These are phyloP conservation scores for Lycorma delicatula DNA, from an alignment of 1,140 invertebrate genomes.

Conservation along the genomic window DNA sequence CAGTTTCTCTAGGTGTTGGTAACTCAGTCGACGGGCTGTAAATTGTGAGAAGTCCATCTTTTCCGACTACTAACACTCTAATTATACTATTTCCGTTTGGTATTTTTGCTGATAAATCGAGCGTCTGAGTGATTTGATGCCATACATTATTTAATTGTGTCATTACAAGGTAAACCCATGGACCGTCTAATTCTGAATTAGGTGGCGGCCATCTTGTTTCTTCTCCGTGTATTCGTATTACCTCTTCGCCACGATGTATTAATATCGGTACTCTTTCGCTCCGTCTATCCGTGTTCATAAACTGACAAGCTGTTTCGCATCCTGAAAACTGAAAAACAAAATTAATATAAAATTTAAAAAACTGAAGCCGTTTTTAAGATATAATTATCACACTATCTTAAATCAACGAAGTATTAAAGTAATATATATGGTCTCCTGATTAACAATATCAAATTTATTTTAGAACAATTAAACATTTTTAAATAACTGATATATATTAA, in stretches of 20 bases:
- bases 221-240: background rate
- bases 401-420: too few species aligned
- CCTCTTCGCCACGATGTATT: background rate
- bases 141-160: background rate
- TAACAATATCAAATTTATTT: too few species aligned
- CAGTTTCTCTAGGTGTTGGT: background rate
- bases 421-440: too few species aligned
- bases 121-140: background rate
- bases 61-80: background rate
- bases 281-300: background rate
- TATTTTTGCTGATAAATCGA: background rate
- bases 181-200: background rate
- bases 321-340: slow-evolving; percentile 1
- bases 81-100: background rate
- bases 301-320: background rate
- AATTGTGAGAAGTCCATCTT: background rate
- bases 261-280: background rate
- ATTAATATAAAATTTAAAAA: too few species aligned
- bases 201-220: background rate
- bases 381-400: too few species aligned
- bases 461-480: too few species aligned
- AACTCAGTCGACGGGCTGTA: background rate
- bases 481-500: too few species aligned
- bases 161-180: background rate
- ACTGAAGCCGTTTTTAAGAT: too few species aligned